phyloP scores from a whole-genome alignment of 2,888 invertebrate species.

The Neoitamus cyanurus region DNA sequence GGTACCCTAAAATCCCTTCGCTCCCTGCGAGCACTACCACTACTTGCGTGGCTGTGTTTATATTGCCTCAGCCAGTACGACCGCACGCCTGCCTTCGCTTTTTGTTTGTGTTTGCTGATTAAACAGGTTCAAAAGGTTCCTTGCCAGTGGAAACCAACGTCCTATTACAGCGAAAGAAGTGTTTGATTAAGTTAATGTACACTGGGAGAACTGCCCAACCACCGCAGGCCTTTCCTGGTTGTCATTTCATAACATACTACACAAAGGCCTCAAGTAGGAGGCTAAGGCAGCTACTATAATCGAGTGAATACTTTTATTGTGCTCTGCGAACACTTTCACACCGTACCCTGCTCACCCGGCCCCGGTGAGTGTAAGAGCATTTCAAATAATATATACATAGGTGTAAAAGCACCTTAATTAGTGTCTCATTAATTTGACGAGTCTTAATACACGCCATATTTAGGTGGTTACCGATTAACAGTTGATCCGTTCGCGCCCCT shows the following conservation, averaged over 20 bases:
- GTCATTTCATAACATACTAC: background rate
- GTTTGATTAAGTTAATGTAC: constrained; percentile 28
- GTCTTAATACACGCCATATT: background rate
- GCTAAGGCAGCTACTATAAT: background rate
- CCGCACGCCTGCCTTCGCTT: background rate
- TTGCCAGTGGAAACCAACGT: background rate
- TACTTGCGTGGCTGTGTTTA: background rate
- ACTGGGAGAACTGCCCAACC: background rate
- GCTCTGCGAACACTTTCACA: background rate
- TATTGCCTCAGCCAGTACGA: background rate
- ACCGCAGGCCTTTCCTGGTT: background rate
- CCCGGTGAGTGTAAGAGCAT: too few relatives aligned
- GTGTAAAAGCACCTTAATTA: background rate
- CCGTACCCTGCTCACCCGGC: too few relatives aligned
- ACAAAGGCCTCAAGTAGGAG: background rate
- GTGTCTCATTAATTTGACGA: background rate
- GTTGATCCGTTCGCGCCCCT: too few relatives aligned
- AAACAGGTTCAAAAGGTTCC: constrained; percentile 17
- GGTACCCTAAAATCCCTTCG: background rate
- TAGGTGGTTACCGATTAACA: background rate
- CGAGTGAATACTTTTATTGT: background rate
- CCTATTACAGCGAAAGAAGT: constrained; percentile 21
- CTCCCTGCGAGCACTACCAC: background rate
- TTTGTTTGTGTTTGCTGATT: constrained; percentile 41
- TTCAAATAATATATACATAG: background rate